These are phyloP conservation scores for Amblyteles armatorius DNA, from an alignment of 2,888 invertebrate genomes.

Conservation along the genomic window DNA sequence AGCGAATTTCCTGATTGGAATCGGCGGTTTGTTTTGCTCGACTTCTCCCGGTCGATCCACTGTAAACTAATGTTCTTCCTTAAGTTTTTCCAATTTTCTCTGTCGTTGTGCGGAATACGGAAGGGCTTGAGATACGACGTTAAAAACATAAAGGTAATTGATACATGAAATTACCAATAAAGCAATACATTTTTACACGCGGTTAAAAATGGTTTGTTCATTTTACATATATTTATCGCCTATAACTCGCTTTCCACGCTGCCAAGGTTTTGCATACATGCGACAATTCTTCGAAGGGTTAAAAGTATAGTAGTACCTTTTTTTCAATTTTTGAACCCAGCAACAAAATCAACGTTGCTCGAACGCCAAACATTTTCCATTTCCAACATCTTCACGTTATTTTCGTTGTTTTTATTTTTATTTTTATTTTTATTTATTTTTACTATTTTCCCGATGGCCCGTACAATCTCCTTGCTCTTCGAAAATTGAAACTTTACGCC, in stretches of 20 bases:
- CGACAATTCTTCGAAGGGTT: background rate
- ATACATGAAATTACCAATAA: too few species aligned
- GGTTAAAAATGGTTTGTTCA: too few species aligned
- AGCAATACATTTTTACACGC: too few species aligned
- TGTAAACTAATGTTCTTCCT: background rate
- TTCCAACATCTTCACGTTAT: background rate
- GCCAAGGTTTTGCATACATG: background rate
- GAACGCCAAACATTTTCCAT: background rate
- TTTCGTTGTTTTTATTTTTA: too few species aligned
- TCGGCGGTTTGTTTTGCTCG: slow-evolving; percentile 24
- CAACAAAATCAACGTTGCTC: background rate
- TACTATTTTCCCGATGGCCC: background rate
- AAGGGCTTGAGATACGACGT: too few species aligned
- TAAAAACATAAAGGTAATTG: too few species aligned
- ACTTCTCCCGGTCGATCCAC: background rate
- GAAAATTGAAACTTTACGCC: slow-evolving; percentile 39
- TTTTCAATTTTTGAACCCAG: background rate
- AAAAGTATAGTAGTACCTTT: background rate
- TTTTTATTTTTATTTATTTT: background rate
- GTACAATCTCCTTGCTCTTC: slow-evolving; percentile 29
- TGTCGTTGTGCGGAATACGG: background rate
- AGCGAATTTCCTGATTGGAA: slow-evolving; percentile 38
- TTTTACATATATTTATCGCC: background rate
- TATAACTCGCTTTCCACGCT: background rate
- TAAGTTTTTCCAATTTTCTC: background rate